phyloP scores from a whole-genome alignment of 1,140 invertebrate species.

The Solenopsis fugax region DNA sequence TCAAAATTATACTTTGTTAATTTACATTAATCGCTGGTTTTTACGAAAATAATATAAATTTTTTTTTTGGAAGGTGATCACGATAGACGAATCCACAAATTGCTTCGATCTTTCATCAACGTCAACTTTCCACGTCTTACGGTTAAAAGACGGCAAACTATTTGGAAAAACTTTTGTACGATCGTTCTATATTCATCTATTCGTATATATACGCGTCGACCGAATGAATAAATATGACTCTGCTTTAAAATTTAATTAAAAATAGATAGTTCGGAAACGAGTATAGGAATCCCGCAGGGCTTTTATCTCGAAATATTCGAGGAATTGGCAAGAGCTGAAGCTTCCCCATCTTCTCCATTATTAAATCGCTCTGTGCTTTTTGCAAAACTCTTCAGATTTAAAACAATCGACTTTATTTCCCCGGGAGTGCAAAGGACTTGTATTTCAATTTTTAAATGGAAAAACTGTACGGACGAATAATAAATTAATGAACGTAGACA shows the following conservation, averaged over 20 bases:
- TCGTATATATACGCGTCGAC: slow-evolving; percentile 5
- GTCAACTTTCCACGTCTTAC: background rate
- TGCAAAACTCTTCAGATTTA: slow-evolving; percentile 24
- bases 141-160: slow-evolving; percentile 38
- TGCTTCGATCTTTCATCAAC: background rate
- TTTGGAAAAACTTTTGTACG: background rate
- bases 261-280: slow-evolving; percentile 38
- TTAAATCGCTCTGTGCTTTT: slow-evolving; percentile 19
- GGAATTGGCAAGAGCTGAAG: slow-evolving; percentile 8
- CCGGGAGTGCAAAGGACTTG: background rate
- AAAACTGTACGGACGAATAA: too few relatives aligned
- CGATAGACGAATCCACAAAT: background rate
- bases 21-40: background rate
- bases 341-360: background rate
- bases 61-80: background rate
- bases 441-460: background rate
- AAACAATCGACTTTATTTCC: slow-evolving; percentile 1
- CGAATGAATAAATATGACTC: slow-evolving; percentile 52
- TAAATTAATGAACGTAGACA: background rate
- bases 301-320: slow-evolving; percentile 29
- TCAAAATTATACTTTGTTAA: background rate
- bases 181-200: slow-evolving; percentile 15
- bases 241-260: slow-evolving; percentile 61
- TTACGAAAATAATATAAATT: background rate
- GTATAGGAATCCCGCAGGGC: background rate